Evolutionary conservation across 2,888 invertebrate species (phyloP), one percentile per base, ranked within the genome.

Genomic region (Phalangium opilio): DNA sequence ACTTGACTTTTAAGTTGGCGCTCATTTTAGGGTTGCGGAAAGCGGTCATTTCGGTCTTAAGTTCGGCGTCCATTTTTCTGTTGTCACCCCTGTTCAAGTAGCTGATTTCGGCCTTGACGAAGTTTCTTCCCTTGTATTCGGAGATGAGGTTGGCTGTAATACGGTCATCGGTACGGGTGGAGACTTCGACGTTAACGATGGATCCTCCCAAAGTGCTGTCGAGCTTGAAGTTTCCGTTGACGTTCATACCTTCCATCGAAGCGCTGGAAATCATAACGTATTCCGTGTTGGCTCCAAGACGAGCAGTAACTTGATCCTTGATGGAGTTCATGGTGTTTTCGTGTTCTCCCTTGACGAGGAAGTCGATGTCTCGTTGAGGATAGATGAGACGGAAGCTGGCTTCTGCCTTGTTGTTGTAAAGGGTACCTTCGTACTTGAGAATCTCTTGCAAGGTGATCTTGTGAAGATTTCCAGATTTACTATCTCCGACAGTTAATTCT

Each of bases 371-470:
- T 17, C 44, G 47, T 40, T 53, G 48, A n/a, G 53, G 51, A 34
- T 53, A 53, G 3, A 35, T 14, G 14, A 53, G 27, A 7, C 44
- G 50, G 11, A 53, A 32, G 2, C 47, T 42, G 3, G 38, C 47
- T 12, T 45, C 50, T 8, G 45, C 44, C 33, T 44, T 51, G 33
- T 50, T 53, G 33, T 53, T 42, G 15, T 19, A 36, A 15, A 50
- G 18, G 33, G 33, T 32, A 11, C 50, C 51, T 42, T 49, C 36
- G 32, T 53, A 53, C 14, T 44, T 39, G n/a, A 53, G 14, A 18
- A 53, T 53, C 14, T 53, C 49, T 38, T 53, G 49, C 12, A 53
- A 7, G 14, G 41, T 49, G 15, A 53, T 47, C 3, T 41, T 53
- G 33, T 53, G 54, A 10, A 51, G 33, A n/a, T 50, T 18, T 19